phyloP scores from a whole-genome alignment of 2,113 vertebrate genomes.

The Neolamprologus brichardi region DNA sequence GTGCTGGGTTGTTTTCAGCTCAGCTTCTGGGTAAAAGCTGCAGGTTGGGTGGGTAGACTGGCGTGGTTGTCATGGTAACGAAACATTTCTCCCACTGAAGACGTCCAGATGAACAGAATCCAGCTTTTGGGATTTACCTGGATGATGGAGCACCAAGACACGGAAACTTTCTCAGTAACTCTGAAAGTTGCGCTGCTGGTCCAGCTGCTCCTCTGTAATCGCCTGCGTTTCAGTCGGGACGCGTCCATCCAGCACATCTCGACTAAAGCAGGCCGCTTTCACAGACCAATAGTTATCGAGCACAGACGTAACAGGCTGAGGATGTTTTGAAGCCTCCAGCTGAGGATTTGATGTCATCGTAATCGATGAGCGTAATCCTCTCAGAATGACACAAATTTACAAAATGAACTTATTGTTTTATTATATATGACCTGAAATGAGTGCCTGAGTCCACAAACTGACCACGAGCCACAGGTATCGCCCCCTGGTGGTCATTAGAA shows the following conservation, averaged over 20 bases:
- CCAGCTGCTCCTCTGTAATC: not conserved
- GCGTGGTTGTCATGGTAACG: not conserved
- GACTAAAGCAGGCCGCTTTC: not conserved
- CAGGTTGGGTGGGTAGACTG: accelerated
- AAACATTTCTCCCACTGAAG: accelerated
- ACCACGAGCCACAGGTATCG: not conserved
- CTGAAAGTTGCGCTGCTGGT: not conserved
- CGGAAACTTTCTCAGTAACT: accelerated
- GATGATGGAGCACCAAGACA: not conserved
- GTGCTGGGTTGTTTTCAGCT: not conserved
- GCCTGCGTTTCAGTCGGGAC: not conserved
- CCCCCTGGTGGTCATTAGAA: not conserved
- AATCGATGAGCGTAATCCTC: not conserved
- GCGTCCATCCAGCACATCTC: not conserved
- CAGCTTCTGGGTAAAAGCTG: not conserved
- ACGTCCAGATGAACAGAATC: not conserved
- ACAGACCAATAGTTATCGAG: accelerated
- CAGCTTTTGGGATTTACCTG: not conserved
- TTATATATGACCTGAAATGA: not conserved
- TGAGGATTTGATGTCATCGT: accelerated
- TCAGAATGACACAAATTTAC: accelerated
- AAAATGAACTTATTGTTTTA: not conserved
- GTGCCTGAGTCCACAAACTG: accelerated
- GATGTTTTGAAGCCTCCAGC: not conserved
- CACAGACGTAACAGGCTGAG: not conserved